Evolutionary conservation across 1,140 invertebrate genomes (phyloP).

Genomic region (Sarcophaga peregrina): DNA sequence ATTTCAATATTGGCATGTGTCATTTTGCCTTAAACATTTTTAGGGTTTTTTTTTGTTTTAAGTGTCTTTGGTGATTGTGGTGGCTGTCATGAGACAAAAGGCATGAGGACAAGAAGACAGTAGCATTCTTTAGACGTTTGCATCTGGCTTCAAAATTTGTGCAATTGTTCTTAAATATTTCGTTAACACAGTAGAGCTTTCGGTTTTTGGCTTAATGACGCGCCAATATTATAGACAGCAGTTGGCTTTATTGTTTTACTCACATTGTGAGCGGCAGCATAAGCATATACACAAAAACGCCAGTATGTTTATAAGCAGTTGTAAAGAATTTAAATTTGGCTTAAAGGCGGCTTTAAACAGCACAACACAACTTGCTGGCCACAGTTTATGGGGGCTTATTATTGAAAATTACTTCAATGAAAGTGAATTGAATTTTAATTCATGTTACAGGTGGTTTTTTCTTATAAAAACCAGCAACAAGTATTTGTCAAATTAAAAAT

Average conservation of each 20-base stretch:
- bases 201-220: slow-evolving; percentile 23
- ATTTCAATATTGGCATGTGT: slow-evolving; percentile 39
- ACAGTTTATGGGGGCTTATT: slow-evolving; percentile 28
- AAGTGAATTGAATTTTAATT: slow-evolving; percentile 27
- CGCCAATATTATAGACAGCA: slow-evolving; percentile 29
- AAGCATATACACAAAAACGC: not conserved
- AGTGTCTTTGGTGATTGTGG: not conserved
- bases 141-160: slow-evolving; percentile 29
- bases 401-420: slow-evolving; percentile 3
- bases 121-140: slow-evolving; percentile 33
- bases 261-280: not conserved
- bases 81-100: not conserved
- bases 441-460: slow-evolving; percentile 26
- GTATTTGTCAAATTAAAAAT: too few relatives aligned
- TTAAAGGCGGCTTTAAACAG: slow-evolving; percentile 19
- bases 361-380: not conserved
- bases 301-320: not conserved
- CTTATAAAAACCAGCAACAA: too few relatives aligned
- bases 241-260: not conserved
- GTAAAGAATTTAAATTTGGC: slow-evolving; percentile 26
- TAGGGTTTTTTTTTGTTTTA: not conserved
- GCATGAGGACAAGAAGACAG: not conserved
- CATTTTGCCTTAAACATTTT: slow-evolving; percentile 25
- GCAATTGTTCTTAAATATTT: slow-evolving; percentile 23
- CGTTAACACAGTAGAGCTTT: not conserved